Base-by-base conservation (phyloP, 2,888 invertebrate genomes). In the Pemphredon lugubris region DNA sequence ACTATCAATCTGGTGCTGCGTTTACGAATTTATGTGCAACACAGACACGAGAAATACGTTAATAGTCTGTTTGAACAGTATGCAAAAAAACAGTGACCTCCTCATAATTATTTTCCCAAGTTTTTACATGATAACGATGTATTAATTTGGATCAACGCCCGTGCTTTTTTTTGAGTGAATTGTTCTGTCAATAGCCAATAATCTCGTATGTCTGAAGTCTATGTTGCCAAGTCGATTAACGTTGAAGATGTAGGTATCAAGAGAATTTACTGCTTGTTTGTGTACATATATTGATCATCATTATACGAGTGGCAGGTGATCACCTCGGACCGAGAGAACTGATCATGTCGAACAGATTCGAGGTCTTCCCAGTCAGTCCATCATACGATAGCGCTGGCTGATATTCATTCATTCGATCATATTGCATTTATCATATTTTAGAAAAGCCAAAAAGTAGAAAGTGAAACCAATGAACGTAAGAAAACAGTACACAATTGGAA, bases 361-460 rank as follows among this genome's bases (percentile, higher is more conserved):
- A 74, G 65, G 66, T 60, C 45, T 69, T 58, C 59, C 59, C 72
- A 44, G 65, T 61, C 63, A 60, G 67, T 72, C 16, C 50, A 26
- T 64, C 69, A 58, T 45, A 50, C 58, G 60, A 72, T 39, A 60
- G 39, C 57, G 67, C 72, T 58, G 67, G 75, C 75, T 65, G 51
- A 68, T 50, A 67, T 73, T 57, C 77, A 79, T 73, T 75, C 85
- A 84, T 83, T 80, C 87, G 86, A 88, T 89, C 88, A 89, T 84
- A 82, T 86, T 84, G 85, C 89, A 89, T 89, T 88, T 88, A 82
- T 89, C 87, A 87, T 88, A 87, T 89, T 89, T 88, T 89, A 90
- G 89, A 90, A 89, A 90, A 90, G 85, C 89, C 89, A 90, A 90
- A 90, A 90, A 90, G 88, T 90, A 89, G 88, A 89, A 89, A 89